Evolutionary conservation across 2,888 invertebrate genomes (phyloP).

Genomic region (Seira sanloemensis): DNA sequence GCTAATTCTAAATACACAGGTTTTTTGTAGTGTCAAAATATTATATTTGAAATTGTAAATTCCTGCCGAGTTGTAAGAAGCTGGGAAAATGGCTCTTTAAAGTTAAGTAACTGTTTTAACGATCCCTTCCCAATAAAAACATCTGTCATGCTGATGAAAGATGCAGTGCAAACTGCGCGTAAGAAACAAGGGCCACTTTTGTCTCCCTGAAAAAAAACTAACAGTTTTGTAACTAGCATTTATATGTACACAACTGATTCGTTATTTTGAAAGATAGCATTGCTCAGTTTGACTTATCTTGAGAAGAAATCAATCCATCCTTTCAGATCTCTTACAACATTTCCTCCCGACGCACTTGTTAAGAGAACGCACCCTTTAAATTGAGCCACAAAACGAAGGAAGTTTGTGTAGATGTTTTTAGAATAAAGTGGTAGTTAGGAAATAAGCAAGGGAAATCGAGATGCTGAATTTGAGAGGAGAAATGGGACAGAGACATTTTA

Average conservation of each 20-base stretch:
- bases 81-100: too few species aligned
- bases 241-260: not conserved
- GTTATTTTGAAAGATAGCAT: conserved; percentile 4
- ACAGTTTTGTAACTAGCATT: not conserved
- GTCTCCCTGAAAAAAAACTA: too few species aligned
- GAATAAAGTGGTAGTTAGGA: too few species aligned
- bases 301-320: conserved; percentile 5
- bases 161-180: not conserved
- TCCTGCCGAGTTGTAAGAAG: not conserved
- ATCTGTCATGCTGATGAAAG: conserved; percentile 6
- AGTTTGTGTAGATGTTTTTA: too few species aligned
- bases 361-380: conserved; percentile 8
- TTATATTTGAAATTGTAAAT: not conserved
- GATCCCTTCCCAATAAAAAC: not conserved
- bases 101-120: not conserved
- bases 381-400: too few species aligned
- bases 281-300: conserved; percentile 4
- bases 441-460: too few species aligned
- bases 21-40: too few species aligned
- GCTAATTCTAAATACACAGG: too few species aligned
- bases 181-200: not conserved
- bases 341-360: conserved; percentile 9
- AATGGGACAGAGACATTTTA: too few species aligned
- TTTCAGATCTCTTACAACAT: conserved; percentile 11
- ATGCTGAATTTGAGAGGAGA: too few species aligned